phyloP scores from a whole-genome alignment of 2,888 invertebrate genomes.

The Malacosoma neustria region DNA sequence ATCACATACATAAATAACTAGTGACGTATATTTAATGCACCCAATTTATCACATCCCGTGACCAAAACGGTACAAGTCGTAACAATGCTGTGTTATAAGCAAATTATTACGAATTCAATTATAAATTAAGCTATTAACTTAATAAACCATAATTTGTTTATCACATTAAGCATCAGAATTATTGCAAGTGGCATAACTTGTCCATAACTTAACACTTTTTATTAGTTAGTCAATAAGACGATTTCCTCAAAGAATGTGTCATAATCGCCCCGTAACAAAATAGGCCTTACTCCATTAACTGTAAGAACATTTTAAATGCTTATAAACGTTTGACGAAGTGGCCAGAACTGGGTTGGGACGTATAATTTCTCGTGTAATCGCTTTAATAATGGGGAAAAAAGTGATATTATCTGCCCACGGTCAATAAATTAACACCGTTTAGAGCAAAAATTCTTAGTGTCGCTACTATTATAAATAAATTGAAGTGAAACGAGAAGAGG shows the following conservation, averaged over 20 bases:
- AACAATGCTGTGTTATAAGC: slow-evolving; percentile 64
- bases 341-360: slow-evolving; percentile 57
- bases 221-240: slow-evolving; percentile 68
- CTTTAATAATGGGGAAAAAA: slow-evolving; percentile 72
- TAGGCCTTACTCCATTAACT: slow-evolving; percentile 15
- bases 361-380: slow-evolving; percentile 75
- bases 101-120: slow-evolving; percentile 66
- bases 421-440: slow-evolving; percentile 76
- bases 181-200: slow-evolving; percentile 73
- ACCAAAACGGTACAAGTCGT: slow-evolving; percentile 45
- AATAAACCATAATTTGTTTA: slow-evolving; percentile 74
- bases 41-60: slow-evolving; percentile 53
- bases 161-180: slow-evolving; percentile 73
- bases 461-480: slow-evolving; percentile 72
- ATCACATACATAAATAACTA: slow-evolving; percentile 17
- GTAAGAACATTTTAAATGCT: slow-evolving; percentile 26
- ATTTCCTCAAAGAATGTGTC: slow-evolving; percentile 60
- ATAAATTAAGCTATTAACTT: slow-evolving; percentile 74
- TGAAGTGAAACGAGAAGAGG: slow-evolving; percentile 42
- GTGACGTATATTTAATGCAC: slow-evolving; percentile 24
- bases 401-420: slow-evolving; percentile 75
- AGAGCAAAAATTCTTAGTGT: slow-evolving; percentile 73
- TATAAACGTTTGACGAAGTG: slow-evolving; percentile 29
- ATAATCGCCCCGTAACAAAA: slow-evolving; percentile 20
- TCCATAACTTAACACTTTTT: slow-evolving; percentile 73